Conservation (phyloP, 2,797 vertebrate species). For the Peromyscus eremicus region DNA sequence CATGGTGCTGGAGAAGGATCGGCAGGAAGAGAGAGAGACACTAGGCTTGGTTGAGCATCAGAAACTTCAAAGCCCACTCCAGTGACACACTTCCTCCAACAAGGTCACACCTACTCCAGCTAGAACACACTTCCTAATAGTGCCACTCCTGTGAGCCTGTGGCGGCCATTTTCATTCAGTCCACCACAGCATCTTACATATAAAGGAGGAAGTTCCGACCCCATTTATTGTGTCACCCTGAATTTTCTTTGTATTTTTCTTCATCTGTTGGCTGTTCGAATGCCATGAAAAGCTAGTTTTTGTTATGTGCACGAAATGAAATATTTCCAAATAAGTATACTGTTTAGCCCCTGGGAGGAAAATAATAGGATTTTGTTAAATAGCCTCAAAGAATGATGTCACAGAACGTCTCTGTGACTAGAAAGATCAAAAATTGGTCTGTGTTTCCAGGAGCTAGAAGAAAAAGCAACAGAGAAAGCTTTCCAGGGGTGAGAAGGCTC, state of each 20-base stretch:
- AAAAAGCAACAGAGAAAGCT: not conserved
- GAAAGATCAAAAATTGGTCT: not conserved
- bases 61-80: not conserved
- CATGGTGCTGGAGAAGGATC: not conserved
- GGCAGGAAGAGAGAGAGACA: not conserved
- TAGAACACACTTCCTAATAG: not conserved
- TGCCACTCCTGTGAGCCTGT: not conserved
- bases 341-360: not conserved
- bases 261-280: not conserved
- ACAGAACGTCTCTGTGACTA: not conserved
- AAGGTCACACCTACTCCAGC: not conserved
- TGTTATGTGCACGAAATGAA: conserved; percentile 6
- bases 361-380: not conserved
- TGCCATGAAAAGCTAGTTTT: not conserved
- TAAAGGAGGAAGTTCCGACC: not conserved
- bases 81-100: not conserved
- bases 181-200: not conserved
- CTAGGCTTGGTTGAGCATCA: not conserved
- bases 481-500: not conserved
- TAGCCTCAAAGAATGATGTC: not conserved
- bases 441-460: not conserved
- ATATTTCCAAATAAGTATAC: not conserved
- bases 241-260: not conserved
- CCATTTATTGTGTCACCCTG: not conserved
- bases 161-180: too few relatives aligned